Evolutionary conservation across 2,797 vertebrate genomes (phyloP), one percentile per base, ranked within the genome.

Genomic region (Tadarida brasiliensis): DNA sequence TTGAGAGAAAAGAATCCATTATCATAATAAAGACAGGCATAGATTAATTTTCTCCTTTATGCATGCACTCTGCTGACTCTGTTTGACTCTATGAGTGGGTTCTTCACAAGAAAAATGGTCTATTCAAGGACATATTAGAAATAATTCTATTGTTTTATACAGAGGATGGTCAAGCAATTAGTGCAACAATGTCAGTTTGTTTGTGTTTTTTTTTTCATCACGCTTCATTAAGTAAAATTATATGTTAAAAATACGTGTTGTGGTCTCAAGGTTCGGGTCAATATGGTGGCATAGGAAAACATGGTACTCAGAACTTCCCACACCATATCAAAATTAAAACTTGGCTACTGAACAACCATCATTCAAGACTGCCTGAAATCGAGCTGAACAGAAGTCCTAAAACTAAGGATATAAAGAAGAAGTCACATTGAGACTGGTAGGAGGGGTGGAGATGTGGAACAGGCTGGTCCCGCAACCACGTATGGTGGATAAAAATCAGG

Each of bases 51-150:
- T 94, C 65, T 73, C 80, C 74, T 49, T 12, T 85, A 83, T 57
- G 35, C 57, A 44, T n/a, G 39, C 71, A 88, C 28, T 57, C 68
- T 89, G 92, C 44, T 63, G n/a, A 85, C 47, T 94, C 76, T 84
- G 47, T 93, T 71, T 61, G 57, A 92, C 57, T 96, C 70, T 78
- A 30, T 77, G 68, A 70, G 87, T 68, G 51, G 33, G 22, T 87
- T 96, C 90, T 87, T 95, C 67, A 19, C 44, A 90, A 95, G 96
- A 84, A 96, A 94, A 92, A 91, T 67, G n/a, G 54, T 65, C 82
- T 80, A 76, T 56, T 94, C 17, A 44, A 91, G 51, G 83, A 91
- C 94, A 94, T 94, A 94, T 77, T 94, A 81, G 59, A 93, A 95
- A 85, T 80, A 81, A 94, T 95, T 91, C 33, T 87, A 61, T 89